Evolutionary conservation across 2,113 vertebrate species (phyloP), one percentile per base, ranked within the genome.

Genomic region (Chlorodrepanis virens): DNA sequence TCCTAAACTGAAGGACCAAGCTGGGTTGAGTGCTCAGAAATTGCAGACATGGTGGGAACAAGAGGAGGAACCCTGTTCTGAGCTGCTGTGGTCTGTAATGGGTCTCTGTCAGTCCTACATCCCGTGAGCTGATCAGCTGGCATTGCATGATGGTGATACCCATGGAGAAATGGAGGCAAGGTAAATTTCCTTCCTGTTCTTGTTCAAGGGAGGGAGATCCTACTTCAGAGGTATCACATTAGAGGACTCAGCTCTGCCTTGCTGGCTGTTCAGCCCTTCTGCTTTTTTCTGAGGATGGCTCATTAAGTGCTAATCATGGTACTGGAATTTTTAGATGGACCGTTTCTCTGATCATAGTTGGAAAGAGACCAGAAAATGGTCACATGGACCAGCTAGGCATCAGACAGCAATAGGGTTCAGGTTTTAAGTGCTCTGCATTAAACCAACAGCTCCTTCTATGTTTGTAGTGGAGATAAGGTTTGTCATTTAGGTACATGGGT

Each of bases 11-110:
- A 65, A 88, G 60, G 19, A 74, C 7, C 9, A 80, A 39, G 19
- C 33, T 72, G 2, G 1, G 23, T 31, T 50, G 37, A 31, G 42
- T 49, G 18, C 24, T 40, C 40, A 78, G 56, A 59, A 18, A 40
- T 15, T 45, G n/a, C 45, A 44, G 35, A 31, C 19, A n/a, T 0
- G 2, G 45, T 0, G 2, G 8, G 19, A 90, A 4, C 11, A 37
- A 37, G 5, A 59, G 33, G 2, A 72, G 5, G 12, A 44, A 47
- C 37, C 31, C 19, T 12, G 5, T 40, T 90, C 45, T 71, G 57
- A 47, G 35, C 37, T 47, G 0, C 47, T 70, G 21, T 39, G 35
- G 24, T 20, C 21, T 78, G 27, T 20, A 54, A 8, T 12, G 28
- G 7, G 24, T 61, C 5, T 79, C 39, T 79, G 63, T 40, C 52